Evolutionary conservation across 2,797 vertebrate genomes (phyloP).

Genomic region (Psittacula echo): DNA sequence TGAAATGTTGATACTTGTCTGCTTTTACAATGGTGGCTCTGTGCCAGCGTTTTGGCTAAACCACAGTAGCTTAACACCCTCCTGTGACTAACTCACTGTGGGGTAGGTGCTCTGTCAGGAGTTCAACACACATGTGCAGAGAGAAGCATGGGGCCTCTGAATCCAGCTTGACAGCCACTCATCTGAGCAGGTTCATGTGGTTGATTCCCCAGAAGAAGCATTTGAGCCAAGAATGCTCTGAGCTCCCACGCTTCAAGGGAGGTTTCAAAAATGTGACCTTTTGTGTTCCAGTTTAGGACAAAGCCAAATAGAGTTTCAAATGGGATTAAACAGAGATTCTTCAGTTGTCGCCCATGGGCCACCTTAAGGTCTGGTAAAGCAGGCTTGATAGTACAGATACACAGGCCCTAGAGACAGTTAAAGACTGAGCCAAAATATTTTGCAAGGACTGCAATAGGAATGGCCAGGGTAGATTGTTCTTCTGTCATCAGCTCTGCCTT

Average conservation of each 20-base stretch:
- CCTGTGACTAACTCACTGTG: background rate
- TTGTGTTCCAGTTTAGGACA: background rate
- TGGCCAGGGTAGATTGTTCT: background rate
- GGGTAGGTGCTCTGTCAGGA: background rate
- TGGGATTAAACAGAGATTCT: background rate
- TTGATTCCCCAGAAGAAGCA: background rate
- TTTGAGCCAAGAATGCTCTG: background rate
- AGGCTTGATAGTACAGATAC: background rate
- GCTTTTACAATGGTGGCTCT: background rate
- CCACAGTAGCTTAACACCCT: background rate
- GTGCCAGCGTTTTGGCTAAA: background rate
- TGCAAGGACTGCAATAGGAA: background rate
- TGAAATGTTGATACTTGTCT: background rate
- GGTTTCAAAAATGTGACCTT: background rate
- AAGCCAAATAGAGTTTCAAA: background rate
- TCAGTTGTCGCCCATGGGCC: background rate
- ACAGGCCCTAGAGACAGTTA: background rate
- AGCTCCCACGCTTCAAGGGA: background rate
- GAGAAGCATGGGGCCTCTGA: background rate
- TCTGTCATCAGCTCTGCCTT: background rate
- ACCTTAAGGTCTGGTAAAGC: background rate
- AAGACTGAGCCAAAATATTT: background rate
- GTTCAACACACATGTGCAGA: background rate
- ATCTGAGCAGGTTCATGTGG: background rate
- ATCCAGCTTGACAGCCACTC: background rate